Base-by-base conservation (phyloP, 1,140 invertebrate species). In the Mesaphorura yosii region DNA sequence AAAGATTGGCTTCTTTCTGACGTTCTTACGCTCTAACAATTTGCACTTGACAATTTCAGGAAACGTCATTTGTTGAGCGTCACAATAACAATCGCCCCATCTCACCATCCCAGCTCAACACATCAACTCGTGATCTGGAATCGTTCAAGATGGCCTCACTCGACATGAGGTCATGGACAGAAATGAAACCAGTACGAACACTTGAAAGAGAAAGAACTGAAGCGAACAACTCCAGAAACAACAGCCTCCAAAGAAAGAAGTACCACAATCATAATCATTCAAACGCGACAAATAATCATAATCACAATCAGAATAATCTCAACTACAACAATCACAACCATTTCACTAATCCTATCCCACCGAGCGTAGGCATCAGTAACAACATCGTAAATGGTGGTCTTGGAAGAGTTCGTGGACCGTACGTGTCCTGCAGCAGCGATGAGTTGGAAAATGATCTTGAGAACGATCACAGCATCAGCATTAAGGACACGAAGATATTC, bases 61-160 rank as follows among this genome's bases (percentile, higher is more conserved):
- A 59, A 55, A 59, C 57, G 1, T 63, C 61, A 3, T 63, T 63
- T 48, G 55, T 63, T 19, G 57, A 63, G 29, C 49, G 55, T 1
- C 58, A 59, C 25, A 63, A 63, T 40, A 63, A 63, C 44, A 63
- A 63, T 42, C 54, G 55, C 26, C 60, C 60, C 37, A 58, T 63
- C 38, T 63, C 61, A 14, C 61, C 61, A 27, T 59, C 55, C 15
- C 53, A 59, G 20, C 22, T 59, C 17, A 59, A 59, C 27, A 29
- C 54, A 15, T 27, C 57, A 3, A 48, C 55, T 15, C 49, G 53
- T 38, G 61, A 63, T 41, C 49, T 63, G 17, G 31, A 20, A 12
- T 55, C 58, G 10, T 59, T 59, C 28, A 54, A 57, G 34, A 38
- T 44, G 19, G 31, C 17, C 10, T 40, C 51, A 4, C 42, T 54